Evolutionary conservation across 2,888 invertebrate genomes (phyloP).

Genomic region (Drosophila subquinaria): DNA sequence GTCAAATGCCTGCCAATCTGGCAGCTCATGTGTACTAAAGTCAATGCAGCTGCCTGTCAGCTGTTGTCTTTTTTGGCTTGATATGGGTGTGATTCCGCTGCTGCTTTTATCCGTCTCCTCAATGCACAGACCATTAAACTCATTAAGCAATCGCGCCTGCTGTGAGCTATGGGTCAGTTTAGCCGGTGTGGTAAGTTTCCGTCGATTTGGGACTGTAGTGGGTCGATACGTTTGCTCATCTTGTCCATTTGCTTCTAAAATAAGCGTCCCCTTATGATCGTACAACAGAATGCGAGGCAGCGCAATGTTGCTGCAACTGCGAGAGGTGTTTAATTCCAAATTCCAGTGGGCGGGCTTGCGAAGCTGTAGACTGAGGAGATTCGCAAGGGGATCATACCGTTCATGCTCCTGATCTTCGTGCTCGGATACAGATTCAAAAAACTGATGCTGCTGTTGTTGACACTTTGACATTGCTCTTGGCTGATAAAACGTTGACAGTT

Average conservation of each 20-base stretch:
- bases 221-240: conserved; percentile 73
- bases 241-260: conserved; percentile 85
- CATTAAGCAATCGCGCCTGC: conserved; percentile 61
- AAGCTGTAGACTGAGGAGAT: conserved; percentile 86
- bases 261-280: conserved; percentile 86
- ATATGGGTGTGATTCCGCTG: neutral
- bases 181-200: conserved; percentile 62
- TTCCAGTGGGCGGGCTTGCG: conserved; percentile 87
- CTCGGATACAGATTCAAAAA: conserved; percentile 7
- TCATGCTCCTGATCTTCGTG: conserved; percentile 17
- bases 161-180: conserved; percentile 63
- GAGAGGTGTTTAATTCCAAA: conserved; percentile 87
- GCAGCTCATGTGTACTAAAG: conserved; percentile 69
- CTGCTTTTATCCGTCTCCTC: conserved; percentile 64
- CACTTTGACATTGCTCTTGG: conserved; percentile 73
- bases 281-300: conserved; percentile 87
- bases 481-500: conserved; percentile 34
- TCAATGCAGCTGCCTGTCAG: conserved; percentile 65
- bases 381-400: conserved; percentile 78
- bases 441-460: conserved; percentile 30
- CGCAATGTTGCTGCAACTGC: conserved; percentile 87
- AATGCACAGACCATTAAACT: conserved; percentile 75
- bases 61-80: conserved; percentile 11
- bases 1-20: conserved; percentile 54
- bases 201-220: conserved; percentile 5